phyloP scores from a whole-genome alignment of 2,113 vertebrate genomes.

The Galeopterus variegatus region DNA sequence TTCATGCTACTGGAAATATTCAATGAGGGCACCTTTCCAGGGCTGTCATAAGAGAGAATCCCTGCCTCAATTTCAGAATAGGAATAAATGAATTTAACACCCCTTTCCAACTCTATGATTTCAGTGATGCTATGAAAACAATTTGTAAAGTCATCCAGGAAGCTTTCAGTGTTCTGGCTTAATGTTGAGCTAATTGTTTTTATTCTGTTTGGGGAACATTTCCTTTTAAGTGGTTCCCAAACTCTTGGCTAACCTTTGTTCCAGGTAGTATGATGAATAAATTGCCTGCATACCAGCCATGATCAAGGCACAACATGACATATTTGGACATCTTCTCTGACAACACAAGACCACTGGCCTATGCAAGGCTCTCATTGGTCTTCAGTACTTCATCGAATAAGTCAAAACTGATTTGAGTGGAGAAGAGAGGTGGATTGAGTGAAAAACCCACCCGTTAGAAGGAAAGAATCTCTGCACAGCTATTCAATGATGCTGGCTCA shows the following conservation, averaged over 20 bases:
- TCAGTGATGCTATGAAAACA: background rate
- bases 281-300: background rate
- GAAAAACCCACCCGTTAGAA: background rate
- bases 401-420: background rate
- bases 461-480: no score
- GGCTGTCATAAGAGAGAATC: background rate
- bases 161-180: background rate
- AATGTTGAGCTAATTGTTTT: conserved; percentile 1
- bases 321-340: background rate
- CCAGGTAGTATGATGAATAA: background rate
- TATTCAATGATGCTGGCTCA: background rate
- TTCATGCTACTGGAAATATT: background rate
- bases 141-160: background rate
- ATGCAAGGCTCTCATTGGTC: background rate
- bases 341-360: background rate
- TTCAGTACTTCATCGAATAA: background rate
- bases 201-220: background rate
- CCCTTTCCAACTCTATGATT: background rate
- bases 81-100: background rate
- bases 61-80: background rate
- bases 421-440: background rate
- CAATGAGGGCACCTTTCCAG: background rate
- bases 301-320: no score
- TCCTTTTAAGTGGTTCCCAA: background rate
- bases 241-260: background rate